Percentiles rank a stretch among this genome's conserved stretches.
phyloP scores from a whole-genome alignment of 2,888 invertebrate species.

The Nyleta sp. region DNA sequence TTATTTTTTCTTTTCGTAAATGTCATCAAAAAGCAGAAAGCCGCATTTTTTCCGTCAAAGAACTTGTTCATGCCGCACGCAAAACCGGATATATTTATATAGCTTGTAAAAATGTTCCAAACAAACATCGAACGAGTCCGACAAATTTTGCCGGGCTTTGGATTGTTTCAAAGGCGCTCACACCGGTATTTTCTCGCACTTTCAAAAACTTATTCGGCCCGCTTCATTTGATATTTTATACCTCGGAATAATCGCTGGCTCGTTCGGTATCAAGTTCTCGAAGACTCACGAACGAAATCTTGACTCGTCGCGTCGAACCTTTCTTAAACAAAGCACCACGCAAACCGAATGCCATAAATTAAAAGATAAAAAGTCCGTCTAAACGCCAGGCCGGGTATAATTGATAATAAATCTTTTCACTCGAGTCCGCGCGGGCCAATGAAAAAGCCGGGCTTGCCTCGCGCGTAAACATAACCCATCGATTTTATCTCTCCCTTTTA shows the following conservation, averaged over 20 bases:
- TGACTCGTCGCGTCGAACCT: too few species aligned
- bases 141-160: background rate
- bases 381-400: too few species aligned
- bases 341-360: too few species aligned
- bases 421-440: too few species aligned
- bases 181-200: background rate
- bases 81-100: slow-evolving; percentile 18
- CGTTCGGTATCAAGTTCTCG: background rate
- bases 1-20: too few species aligned
- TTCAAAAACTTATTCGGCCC: background rate
- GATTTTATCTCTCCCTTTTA: too few species aligned
- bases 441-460: too few species aligned
- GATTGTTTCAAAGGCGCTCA: background rate
- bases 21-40: background rate
- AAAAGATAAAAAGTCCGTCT: too few species aligned
- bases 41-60: slow-evolving; percentile 5
- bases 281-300: too few species aligned
- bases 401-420: too few species aligned
- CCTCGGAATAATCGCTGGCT: background rate
- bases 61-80: background rate
- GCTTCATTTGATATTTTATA: background rate
- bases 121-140: background rate
- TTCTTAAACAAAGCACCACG: too few species aligned
- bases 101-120: slow-evolving; percentile 1
- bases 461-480: too few species aligned